Evolutionary conservation across 92 coral and sea anemone genomes (phyloP), one percentile per base, ranked within the genome.

Genomic region (Paragorgia papillata): DNA sequence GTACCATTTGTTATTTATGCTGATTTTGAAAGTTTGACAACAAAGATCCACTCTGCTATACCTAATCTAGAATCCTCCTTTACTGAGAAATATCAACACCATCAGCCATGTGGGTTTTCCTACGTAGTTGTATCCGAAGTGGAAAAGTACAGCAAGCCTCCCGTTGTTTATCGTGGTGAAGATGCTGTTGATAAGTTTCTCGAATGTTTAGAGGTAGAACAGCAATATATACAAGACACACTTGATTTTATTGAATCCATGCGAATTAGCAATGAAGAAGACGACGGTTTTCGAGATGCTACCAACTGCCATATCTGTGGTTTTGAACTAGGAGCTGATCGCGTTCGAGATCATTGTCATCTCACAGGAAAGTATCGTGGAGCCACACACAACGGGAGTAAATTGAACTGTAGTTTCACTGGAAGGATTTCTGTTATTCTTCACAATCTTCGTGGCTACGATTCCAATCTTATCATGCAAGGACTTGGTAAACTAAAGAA

Each of bases 361-460:
- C n/a, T n/a, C n/a, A n/a, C n/a, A n/a, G 82, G 82, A 17, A 32
- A 17, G 12, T 65, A 32, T 39, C 46, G 87, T 30, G 87, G 83
- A 20, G 82, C 82, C 2, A 51, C 64, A 9, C 76, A 79, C 31
- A 79, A 48, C 58, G 41, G 26, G 1, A 41, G 76, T 33, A 77
- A 77, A 66, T 57, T 79, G 56, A 79, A 80, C 57, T 69, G 19
- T 41, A 41, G 62, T 15, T 79, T 84, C 30, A 79, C 83, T 9
- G 74, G 56, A 18, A 67, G 82, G 14, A 81, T 81, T 18, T 83
- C 89, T n/a, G 89, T 85, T 31, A 35, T 79, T 49, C 50, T 79
- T 17, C 83, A 79, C 55, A 79, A 66, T 51, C 46, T 79, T 3
- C 41, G 69, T 34, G 68, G 73, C 34, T 84, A 79, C 35, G 79